These are phyloP conservation scores for Onthophagus sagittarius DNA, from an alignment of 2,888 invertebrate genomes.

Conservation along the genomic window DNA sequence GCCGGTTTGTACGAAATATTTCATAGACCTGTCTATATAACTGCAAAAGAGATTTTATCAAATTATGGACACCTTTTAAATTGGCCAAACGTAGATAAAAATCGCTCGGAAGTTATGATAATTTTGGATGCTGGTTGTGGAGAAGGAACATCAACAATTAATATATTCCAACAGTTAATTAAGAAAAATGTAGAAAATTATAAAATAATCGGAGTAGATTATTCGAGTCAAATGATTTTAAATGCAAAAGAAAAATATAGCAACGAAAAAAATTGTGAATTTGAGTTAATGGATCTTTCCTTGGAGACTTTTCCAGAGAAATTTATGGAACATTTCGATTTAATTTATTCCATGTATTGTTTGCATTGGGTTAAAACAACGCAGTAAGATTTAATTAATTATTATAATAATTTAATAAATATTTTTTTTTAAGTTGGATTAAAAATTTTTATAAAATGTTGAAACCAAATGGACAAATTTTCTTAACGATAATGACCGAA, in stretches of 20 bases:
- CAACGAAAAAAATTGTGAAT: not conserved
- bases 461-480: not conserved
- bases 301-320: not conserved
- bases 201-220: not conserved
- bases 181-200: not conserved
- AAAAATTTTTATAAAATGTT: not conserved
- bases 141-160: not conserved
- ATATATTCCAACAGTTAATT: not conserved
- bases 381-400: not conserved
- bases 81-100: not conserved
- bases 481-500: not conserved
- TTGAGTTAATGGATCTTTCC: not conserved
- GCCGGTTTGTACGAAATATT: not conserved
- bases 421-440: not conserved
- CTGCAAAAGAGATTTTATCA: not conserved
- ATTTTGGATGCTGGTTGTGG: not conserved
- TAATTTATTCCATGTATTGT: not conserved
- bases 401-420: not conserved
- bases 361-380: not conserved
- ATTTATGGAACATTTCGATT: not conserved
- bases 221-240: not conserved
- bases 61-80: not conserved
- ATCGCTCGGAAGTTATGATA: not conserved
- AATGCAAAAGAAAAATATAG: not conserved
- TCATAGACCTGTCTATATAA: not conserved